Evolutionary conservation across 2,113 vertebrate genomes (phyloP).

Genomic region (Odobenus rosmarus): DNA sequence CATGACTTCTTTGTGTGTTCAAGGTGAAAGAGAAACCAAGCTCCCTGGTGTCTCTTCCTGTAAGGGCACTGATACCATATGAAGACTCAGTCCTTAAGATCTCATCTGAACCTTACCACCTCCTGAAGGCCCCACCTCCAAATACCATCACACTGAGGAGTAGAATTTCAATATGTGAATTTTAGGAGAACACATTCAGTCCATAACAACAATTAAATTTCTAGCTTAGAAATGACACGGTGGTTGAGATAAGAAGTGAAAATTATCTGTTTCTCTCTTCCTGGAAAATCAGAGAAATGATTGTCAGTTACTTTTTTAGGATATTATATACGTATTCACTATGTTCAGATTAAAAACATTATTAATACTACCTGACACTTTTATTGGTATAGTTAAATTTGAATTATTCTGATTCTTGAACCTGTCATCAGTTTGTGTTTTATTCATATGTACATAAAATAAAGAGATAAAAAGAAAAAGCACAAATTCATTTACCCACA

Average conservation of each 20-base stretch:
- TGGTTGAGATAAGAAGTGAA: neutral
- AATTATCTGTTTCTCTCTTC: neutral
- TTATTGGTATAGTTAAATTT: neutral
- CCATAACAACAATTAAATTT: neutral
- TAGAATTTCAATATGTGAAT: neutral
- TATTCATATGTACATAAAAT: neutral
- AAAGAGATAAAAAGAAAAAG: neutral
- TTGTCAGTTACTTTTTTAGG: neutral
- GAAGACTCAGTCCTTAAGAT: neutral
- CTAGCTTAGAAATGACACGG: neutral
- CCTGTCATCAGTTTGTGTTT: neutral
- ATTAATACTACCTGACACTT: neutral
- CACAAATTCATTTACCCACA: neutral
- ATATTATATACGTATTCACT: neutral
- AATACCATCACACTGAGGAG: neutral
- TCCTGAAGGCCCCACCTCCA: neutral
- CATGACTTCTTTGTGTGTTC: neutral
- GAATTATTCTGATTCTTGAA: constrained; percentile 22
- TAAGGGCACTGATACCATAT: neutral
- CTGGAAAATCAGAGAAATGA: neutral
- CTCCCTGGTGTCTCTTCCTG: neutral
- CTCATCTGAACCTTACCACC: neutral
- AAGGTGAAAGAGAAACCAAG: neutral
- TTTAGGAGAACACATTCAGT: neutral
- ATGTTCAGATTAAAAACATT: neutral